Conservation (phyloP, 2,797 vertebrate species). For the Chiroxiphia lanceolata region DNA sequence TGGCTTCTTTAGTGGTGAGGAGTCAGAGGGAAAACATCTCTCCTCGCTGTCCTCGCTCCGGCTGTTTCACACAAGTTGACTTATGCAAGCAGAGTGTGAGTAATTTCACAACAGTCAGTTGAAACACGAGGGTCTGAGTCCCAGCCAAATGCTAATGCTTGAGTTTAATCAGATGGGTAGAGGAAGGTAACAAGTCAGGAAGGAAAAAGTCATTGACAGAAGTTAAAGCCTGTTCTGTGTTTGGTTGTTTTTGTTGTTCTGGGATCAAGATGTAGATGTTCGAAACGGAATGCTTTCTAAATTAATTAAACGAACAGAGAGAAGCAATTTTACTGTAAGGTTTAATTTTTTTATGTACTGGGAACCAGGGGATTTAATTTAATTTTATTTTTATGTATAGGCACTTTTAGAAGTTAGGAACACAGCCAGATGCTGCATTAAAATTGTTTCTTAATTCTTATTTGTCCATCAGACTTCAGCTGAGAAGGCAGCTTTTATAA, state of each 20-base stretch:
- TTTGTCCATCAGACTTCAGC: constrained; percentile 50
- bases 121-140: not conserved
- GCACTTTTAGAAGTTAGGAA: constrained; percentile 53
- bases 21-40: not conserved
- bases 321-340: constrained; percentile 16
- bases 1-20: not conserved
- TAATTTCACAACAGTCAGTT: constrained; percentile 15
- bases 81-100: constrained; percentile 7
- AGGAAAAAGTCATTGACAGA: not conserved
- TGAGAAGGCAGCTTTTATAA: constrained; percentile 63
- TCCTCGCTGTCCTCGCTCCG: not conserved
- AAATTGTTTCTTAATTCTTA: constrained; percentile 63
- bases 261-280: not conserved
- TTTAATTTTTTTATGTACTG: constrained; percentile 48
- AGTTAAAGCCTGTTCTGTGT: not conserved
- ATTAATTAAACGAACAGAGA: constrained; percentile 49
- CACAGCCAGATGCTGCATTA: constrained; percentile 52
- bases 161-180: constrained; percentile 2
- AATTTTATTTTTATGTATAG: constrained; percentile 54
- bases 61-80: not conserved
- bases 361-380: constrained; percentile 39
- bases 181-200: not conserved
- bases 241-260: not conserved
- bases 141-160: constrained; percentile 12
- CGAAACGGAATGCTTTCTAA: constrained; percentile 31